Percentiles rank a stretch among this genome's conserved stretches.
These are phyloP conservation scores for honey bee (Apis mellifera) DNA, from an alignment of 1,140 invertebrate species.

Conservation along the genomic window Amel_HAv3.1 CM009931.2:17985501-17986000, in stretches of 20 bases:
- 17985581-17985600: constrained; percentile 40
- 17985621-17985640: not conserved
- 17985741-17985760: constrained; percentile 46
- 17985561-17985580: constrained; percentile 35
- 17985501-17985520: not conserved
- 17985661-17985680: not conserved
- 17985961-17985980: no score
- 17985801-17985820: no score
- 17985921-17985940: no score
- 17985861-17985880: no score
- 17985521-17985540: constrained; percentile 26
- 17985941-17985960: no score
- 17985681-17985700: not conserved
- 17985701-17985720: constrained; percentile 28
- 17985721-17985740: not conserved
- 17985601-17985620: not conserved
- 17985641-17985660: not conserved
- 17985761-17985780: constrained; percentile 35
- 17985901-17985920: no score
- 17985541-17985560: not conserved
- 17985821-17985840: no score
- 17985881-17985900: no score
- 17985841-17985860: no score
- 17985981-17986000: no score
- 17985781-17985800: no score